Conservation (phyloP, 1,140 invertebrate species). For the Lepidostoma basale region DNA sequence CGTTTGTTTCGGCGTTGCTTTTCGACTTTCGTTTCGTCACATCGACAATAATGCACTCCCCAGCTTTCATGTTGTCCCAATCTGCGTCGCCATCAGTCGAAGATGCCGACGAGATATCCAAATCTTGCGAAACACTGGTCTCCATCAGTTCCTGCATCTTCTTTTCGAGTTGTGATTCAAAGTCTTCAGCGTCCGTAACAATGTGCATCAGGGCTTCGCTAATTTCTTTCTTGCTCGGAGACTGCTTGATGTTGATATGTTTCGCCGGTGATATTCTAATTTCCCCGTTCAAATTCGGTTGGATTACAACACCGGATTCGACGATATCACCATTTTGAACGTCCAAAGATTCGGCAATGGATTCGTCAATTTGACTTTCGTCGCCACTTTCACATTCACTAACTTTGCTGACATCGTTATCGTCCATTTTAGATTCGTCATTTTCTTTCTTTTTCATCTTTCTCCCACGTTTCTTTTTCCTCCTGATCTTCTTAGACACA, state of each 20-base stretch:
- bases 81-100: slow-evolving; percentile 51
- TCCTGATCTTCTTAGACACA: slow-evolving; percentile 54
- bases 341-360: slow-evolving; percentile 21
- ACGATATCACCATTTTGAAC: background rate
- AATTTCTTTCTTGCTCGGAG: background rate
- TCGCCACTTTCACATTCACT: slow-evolving; percentile 11
- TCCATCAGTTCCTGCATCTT: slow-evolving; percentile 54
- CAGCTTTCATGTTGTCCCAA: slow-evolving; percentile 51
- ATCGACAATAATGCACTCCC: slow-evolving; percentile 56
- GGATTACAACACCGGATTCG: slow-evolving; percentile 3
- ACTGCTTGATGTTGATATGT: slow-evolving; percentile 18
- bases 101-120: slow-evolving; percentile 41
- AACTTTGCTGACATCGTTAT: slow-evolving; percentile 31
- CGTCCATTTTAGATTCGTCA: background rate
- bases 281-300: slow-evolving; percentile 31
- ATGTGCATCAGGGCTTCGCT: background rate
- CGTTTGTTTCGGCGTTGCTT: background rate
- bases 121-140: slow-evolving; percentile 23
- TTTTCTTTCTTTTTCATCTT: slow-evolving; percentile 41
- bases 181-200: slow-evolving; percentile 49
- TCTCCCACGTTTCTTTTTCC: slow-evolving; percentile 46
- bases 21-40: slow-evolving; percentile 49
- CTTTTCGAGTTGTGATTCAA: slow-evolving; percentile 50
- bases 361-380: slow-evolving; percentile 17
- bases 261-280: slow-evolving; percentile 23